Base-by-base conservation (phyloP, 2,888 invertebrate genomes). In the Papilio elwesi region DNA sequence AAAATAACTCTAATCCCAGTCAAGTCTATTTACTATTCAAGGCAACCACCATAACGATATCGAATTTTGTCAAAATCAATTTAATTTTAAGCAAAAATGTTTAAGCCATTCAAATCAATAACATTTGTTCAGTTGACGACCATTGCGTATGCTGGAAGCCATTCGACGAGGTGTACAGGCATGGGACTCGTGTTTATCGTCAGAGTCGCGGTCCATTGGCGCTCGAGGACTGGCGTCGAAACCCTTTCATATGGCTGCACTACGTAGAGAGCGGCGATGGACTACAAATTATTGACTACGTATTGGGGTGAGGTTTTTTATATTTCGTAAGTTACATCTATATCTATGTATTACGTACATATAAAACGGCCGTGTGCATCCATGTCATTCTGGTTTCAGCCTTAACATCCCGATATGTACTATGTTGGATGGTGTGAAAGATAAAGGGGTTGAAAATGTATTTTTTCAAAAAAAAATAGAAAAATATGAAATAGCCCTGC, bases 211-310 rank as follows among this genome's bases (percentile, higher is more conserved):
- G 87, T 0, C 73, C 76, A 59, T 80, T 92, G 12, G 75, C 83
- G 0, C 65, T 90, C 0, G 89, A 82, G 0, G 90, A 92, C 73
- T 92, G 90, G 91, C 81, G 81, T 0, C 66, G 75, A 16, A 78
- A 87, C 70, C 85, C 85, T 0, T 84, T 83, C 76, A 85, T 89
- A 53, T 93, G 93, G 93, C 79, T 92, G 2, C 80, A 86, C 70
- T 89, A 90, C 71, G 88, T 90, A 6, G 84, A 87, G 73, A 91
- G 87, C 75, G 73, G 78, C 4, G 86, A 90, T 47, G 91, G 90
- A 0, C 15, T 83, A n/a, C 73, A 91, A 1, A 73, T 79, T 13
- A 83, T 86, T 1, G 92, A 93, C 75, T 86, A 90, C 64, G 89
- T 90, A 1, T 80, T 92, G 1, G 78, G 85, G 92, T 92, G 36